Base-by-base conservation (phyloP, 2,888 invertebrate genomes). In the Nowickia ferox region DNA sequence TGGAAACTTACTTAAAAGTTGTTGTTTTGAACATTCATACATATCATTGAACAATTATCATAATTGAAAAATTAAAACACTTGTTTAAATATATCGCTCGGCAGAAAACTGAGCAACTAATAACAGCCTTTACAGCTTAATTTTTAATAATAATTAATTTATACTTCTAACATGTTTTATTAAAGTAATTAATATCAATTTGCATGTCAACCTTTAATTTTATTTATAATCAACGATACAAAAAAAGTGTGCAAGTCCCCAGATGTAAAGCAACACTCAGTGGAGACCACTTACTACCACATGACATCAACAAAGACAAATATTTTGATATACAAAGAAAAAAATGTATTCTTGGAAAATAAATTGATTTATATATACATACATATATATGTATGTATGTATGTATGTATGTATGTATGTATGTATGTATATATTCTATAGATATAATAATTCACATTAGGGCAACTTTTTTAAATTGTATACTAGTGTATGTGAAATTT, bases 111-210 rank as follows among this genome's bases (percentile, higher is more conserved):
- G 17, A 68, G 30, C 10, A 61, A 51, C 40, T 15, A 68, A 38
- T 61, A 9, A 22, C 30, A 44, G 15, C 55, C 30, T 46, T 22
- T 55, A 0, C 19, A 48, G 9, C 2, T 46, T 51, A 13, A 1
- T 19, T n/a, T n/a, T 19, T n/a, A n/a, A n/a, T 38, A 51, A 22
- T 78, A 51, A 61, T 42, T 59, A 22, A 30, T 65, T 79, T n/a
- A 65, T 46, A 38, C 1, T 63, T 11, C 38, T 55, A 46, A 71
- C 2, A 44, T 2, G 6, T 68, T 55, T 46, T 63, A 63, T 13
- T 22, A 1, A 69, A 66, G 68, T 68, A 77, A 74, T 81, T 78
- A 68, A 81, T 81, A 81, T 85, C 81, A 85, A 85, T 78, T 77
- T 81, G 81, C 61, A 63, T 81, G 72, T 81, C 81, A 85, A 81